Percentiles rank a stretch among this genome's conserved stretches.
phyloP scores from a whole-genome alignment of 2,797 vertebrate species.

The Danionella dracula region DNA sequence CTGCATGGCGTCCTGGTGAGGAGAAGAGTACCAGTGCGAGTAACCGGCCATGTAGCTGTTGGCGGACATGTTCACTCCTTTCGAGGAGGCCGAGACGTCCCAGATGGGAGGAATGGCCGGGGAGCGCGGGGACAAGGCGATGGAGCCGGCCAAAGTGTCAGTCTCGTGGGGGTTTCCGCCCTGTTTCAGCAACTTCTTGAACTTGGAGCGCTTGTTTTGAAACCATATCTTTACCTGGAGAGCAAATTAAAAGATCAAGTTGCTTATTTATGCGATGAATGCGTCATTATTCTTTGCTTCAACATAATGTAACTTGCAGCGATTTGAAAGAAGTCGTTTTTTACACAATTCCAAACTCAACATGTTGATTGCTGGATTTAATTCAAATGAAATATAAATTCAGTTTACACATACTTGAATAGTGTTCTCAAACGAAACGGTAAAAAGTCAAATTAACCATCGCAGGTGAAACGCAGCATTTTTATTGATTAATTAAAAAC shows the following conservation, averaged over 20 bases:
- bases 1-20: slow-evolving; percentile 98
- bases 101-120: slow-evolving; percentile 94
- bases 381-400: too few species aligned
- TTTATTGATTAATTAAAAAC: too few species aligned
- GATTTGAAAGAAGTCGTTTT: too few species aligned
- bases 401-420: too few species aligned
- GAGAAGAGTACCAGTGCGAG: slow-evolving; percentile 97
- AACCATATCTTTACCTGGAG: slow-evolving; percentile 98
- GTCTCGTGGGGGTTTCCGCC: slow-evolving; percentile 90
- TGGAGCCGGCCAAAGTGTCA: slow-evolving; percentile 85
- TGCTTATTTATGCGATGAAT: background rate
- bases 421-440: too few species aligned
- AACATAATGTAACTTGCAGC: too few species aligned
- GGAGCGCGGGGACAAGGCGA: slow-evolving; percentile 88
- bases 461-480: too few species aligned
- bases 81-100: slow-evolving; percentile 94
- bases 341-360: too few species aligned
- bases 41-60: slow-evolving; percentile 98
- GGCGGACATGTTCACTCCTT: slow-evolving; percentile 95
- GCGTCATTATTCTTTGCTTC: too few species aligned
- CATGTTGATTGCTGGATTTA: too few species aligned
- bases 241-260: background rate
- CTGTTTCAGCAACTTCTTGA: slow-evolving; percentile 97
- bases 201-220: slow-evolving; percentile 98
- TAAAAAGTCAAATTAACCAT: too few species aligned